A percentile compares a stretch with the other conserved stretches of the same genome.
Conservation (phyloP, 2,113 vertebrate genomes). For the Ciconia stormi region DNA sequence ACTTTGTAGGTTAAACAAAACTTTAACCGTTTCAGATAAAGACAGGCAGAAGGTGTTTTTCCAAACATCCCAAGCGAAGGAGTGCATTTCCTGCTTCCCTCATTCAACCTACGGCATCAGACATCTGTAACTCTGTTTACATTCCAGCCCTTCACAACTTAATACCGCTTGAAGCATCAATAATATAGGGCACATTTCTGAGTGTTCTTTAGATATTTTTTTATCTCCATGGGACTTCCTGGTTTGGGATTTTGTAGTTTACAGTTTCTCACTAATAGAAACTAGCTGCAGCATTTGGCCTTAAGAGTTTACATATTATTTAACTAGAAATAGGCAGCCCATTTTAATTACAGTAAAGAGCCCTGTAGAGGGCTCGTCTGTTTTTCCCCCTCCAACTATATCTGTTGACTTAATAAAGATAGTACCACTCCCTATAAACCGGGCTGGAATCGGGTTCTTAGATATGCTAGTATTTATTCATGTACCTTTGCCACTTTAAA, state of each 20-base stretch:
- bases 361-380: slow-evolving; percentile 28
- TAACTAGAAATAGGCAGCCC: slow-evolving; percentile 40
- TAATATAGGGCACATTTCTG: slow-evolving; percentile 63
- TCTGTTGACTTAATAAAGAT: slow-evolving; percentile 63
- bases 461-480: slow-evolving; percentile 26
- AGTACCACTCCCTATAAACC: slow-evolving; percentile 34
- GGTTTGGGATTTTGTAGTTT: slow-evolving; percentile 65
- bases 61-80: slow-evolving; percentile 48
- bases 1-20: slow-evolving; percentile 52
- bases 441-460: slow-evolving; percentile 9
- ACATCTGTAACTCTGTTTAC: slow-evolving; percentile 65
- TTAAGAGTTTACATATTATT: slow-evolving; percentile 62
- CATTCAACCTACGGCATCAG: slow-evolving; percentile 59
- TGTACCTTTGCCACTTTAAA: not conserved
- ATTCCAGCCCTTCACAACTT: slow-evolving; percentile 62
- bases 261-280: slow-evolving; percentile 54
- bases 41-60: slow-evolving; percentile 56
- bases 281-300: slow-evolving; percentile 62
- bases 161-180: slow-evolving; percentile 60
- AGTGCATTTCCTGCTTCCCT: slow-evolving; percentile 62
- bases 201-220: slow-evolving; percentile 64
- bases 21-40: slow-evolving; percentile 54
- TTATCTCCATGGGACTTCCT: slow-evolving; percentile 66
- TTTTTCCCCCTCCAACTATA: slow-evolving; percentile 50
- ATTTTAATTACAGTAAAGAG: slow-evolving; percentile 59